Evolutionary conservation across 23 tunicate genomes (phyloP).

Genomic region (Halocynthia roretzi): DNA sequence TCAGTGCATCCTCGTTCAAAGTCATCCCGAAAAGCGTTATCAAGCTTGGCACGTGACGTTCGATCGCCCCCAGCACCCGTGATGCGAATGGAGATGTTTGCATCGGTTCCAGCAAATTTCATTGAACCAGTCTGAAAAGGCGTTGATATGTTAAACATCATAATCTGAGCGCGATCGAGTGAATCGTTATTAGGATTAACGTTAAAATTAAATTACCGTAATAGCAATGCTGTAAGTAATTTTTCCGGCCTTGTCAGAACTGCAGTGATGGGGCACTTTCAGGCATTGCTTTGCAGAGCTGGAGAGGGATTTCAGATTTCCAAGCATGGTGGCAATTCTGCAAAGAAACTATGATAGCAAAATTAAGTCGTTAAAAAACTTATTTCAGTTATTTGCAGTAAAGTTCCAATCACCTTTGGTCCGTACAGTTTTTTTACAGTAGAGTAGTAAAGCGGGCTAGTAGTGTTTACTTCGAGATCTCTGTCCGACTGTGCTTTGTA

Average conservation of each 20-base stretch:
- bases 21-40: conserved; percentile 67
- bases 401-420: no score
- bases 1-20: conserved; percentile 88
- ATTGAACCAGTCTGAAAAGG: conserved; percentile 67
- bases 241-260: neutral
- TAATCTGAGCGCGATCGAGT: no score
- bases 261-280: conserved; percentile 5
- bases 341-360: no score
- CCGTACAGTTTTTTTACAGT: no score
- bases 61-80: conserved; percentile 73
- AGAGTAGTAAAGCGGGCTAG: no score
- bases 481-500: no score
- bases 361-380: no score
- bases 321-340: neutral
- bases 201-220: neutral
- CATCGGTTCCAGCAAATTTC: conserved; percentile 91
- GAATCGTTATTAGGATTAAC: neutral
- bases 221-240: neutral
- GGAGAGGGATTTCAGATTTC: conserved; percentile 14
- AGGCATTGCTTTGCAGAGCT: conserved; percentile 14
- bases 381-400: no score
- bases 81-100: conserved; percentile 57
- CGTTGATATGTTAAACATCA: neutral
- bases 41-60: conserved; percentile 47
- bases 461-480: no score